Evolutionary conservation across 2,797 vertebrate genomes (phyloP).

Genomic region (Gambusia yucatana): DNA sequence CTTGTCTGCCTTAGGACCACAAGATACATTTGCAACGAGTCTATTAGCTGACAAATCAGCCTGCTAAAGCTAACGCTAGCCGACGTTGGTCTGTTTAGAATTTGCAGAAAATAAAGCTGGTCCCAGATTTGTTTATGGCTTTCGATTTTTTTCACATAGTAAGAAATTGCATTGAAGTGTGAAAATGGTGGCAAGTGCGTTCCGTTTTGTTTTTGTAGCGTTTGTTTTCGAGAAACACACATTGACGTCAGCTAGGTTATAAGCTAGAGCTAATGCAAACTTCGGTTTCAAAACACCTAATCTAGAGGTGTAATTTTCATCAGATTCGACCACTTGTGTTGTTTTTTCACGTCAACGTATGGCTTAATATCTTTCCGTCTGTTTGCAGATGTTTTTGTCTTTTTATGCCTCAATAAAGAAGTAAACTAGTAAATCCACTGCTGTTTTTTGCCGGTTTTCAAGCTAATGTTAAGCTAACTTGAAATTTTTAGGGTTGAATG

Average conservation of each 20-base stretch:
- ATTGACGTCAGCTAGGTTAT: slow-evolving; percentile 33
- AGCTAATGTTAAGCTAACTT: slow-evolving; percentile 43
- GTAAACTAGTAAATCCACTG: neutral
- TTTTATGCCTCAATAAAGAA: neutral
- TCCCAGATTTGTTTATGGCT: neutral
- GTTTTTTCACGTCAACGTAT: neutral
- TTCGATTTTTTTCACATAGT: no score
- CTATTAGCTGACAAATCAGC: slow-evolving; percentile 36
- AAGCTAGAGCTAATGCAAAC: slow-evolving; percentile 47
- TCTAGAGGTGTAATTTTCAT: slow-evolving; percentile 30
- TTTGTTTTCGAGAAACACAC: slow-evolving; percentile 30
- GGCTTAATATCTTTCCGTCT: neutral
- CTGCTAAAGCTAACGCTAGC: slow-evolving; percentile 48
- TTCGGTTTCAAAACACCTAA: slow-evolving; percentile 52
- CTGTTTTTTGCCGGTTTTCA: slow-evolving; percentile 41
- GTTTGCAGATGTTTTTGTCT: neutral
- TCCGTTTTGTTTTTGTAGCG: neutral
- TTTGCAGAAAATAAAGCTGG: slow-evolving; percentile 13
- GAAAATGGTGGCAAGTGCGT: no score
- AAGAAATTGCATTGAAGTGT: neutral
- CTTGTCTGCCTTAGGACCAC: neutral
- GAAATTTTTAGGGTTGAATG: neutral
- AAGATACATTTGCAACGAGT: slow-evolving; percentile 11
- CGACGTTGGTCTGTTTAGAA: slow-evolving; percentile 29
- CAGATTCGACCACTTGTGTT: neutral